Percentiles rank a stretch among this genome's conserved stretches.
phyloP scores from a whole-genome alignment of 2,113 vertebrate species.

The Archocentrus centrarchus region DNA sequence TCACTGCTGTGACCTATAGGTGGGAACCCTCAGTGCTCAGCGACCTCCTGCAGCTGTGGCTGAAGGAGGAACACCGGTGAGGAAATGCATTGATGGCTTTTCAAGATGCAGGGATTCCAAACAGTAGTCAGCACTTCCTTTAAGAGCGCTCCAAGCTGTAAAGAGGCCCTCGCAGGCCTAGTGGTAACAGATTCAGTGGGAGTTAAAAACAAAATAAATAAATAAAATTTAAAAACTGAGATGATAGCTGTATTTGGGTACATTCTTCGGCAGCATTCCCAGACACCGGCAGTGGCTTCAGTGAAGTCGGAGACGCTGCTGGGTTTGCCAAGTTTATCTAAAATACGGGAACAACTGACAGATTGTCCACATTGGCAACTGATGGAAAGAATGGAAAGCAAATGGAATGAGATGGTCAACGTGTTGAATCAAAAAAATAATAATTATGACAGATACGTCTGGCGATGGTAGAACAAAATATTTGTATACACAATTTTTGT shows the following conservation, averaged over 20 bases:
- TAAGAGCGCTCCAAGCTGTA: constrained; percentile 67
- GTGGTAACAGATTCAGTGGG: constrained; percentile 42
- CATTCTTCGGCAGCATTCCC: constrained; percentile 68
- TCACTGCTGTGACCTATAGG: constrained; percentile 34
- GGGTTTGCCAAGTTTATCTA: constrained; percentile 36
- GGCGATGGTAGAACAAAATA: background rate
- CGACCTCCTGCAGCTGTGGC: constrained; percentile 50
- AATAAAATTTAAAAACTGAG: background rate
- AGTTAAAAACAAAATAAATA: constrained; percentile 21
- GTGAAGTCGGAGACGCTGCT: background rate
- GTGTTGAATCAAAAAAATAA: background rate
- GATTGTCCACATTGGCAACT: constrained; percentile 39
- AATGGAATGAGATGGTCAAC: background rate
- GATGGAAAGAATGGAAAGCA: constrained; percentile 37
- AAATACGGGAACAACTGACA: constrained; percentile 27
- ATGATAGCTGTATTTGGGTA: constrained; percentile 63
- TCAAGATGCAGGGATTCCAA: constrained; percentile 68
- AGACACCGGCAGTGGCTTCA: constrained; percentile 47
- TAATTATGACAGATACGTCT: background rate
- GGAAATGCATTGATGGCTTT: constrained; percentile 67
- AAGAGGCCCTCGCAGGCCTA: constrained; percentile 25
- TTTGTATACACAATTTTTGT: background rate
- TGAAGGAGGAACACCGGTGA: constrained; percentile 32
- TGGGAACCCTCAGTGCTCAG: constrained; percentile 38
- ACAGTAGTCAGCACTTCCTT: constrained; percentile 69